Conservation (phyloP, 2,888 invertebrate genomes). For the Lycocerus yunnanus region DNA sequence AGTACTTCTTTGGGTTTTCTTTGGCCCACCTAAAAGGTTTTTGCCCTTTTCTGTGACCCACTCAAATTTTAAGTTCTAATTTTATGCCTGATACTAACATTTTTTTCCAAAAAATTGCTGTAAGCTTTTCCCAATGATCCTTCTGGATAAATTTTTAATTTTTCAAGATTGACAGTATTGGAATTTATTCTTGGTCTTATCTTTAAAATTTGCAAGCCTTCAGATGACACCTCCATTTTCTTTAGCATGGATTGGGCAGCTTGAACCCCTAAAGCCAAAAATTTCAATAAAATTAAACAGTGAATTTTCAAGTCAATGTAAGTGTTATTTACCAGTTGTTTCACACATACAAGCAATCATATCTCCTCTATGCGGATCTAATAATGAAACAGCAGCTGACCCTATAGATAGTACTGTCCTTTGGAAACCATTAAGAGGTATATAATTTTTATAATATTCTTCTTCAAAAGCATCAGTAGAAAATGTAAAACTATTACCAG, state of each 20-base stretch:
- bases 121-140: constrained; percentile 88
- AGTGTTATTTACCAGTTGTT: constrained; percentile 69
- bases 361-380: constrained; percentile 83
- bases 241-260: constrained; percentile 74
- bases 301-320: not conserved
- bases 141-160: constrained; percentile 72
- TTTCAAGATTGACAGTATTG: constrained; percentile 74
- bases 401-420: constrained; percentile 79
- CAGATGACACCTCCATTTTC: constrained; percentile 76
- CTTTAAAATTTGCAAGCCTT: constrained; percentile 76
- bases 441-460: constrained; percentile 67
- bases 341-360: constrained; percentile 96
- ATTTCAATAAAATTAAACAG: not conserved
- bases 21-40: too few relatives aligned
- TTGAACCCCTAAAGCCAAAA: constrained; percentile 51
- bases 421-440: constrained; percentile 73
- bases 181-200: constrained; percentile 89
- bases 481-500: not conserved
- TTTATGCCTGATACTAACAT: constrained; percentile 58
- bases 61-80: too few relatives aligned
- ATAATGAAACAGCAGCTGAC: constrained; percentile 80
- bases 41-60: too few relatives aligned
- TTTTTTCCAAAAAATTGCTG: constrained; percentile 77
- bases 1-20: too few relatives aligned
- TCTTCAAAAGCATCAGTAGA: constrained; percentile 57